Base-by-base conservation (phyloP, 2,888 invertebrate species). In the Poecilobothrus nobilitatus region DNA sequence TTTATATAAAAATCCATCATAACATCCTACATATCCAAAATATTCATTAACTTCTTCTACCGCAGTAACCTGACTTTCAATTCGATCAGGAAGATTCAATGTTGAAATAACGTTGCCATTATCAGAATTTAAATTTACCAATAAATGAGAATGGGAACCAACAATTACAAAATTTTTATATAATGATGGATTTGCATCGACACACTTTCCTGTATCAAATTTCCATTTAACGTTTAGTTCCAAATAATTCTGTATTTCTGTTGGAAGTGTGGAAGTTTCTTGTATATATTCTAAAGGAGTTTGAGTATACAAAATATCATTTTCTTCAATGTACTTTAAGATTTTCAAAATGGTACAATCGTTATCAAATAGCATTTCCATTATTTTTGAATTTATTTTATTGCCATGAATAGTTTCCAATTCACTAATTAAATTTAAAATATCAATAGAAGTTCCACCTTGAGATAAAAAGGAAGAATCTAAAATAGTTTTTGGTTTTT, bases 91-190 rank as follows among this genome's bases (percentile, higher is more conserved):
- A 6, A 92, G 77, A 69, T 77, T 76, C 21, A 87, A 71, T 64
- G 79, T 75, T 18, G 86, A 86, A 67, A 84, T 76, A 66, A 84
- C 75, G 7, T 76, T 65, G 0, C 90, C 90, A 53, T 83, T 84
- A 21, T 79, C 73, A 0, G 85, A 81, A 73, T 87, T 82, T 53
- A 91, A 75, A 27, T 90, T 86, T 33, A 84, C 81, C 70, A 94
- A 83, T 72, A 85, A 82, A 65, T 91, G 89, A 0, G 94, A 91
- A 81, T 94, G 95, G 66, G 89, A 88, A 8, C 90, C 91, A 70
- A 89, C 85, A 61, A 85, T 84, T 6, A 86, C 82, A 68, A 81
- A 81, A 67, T 87, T 73, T 15, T 33, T 15, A 7, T 5, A 18
- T 21, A 69, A 8, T 27, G 85, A 82, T 22, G 92, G 91, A 18